phyloP scores from a whole-genome alignment of 2,797 vertebrate species.

The Megalops cyprinoides region DNA sequence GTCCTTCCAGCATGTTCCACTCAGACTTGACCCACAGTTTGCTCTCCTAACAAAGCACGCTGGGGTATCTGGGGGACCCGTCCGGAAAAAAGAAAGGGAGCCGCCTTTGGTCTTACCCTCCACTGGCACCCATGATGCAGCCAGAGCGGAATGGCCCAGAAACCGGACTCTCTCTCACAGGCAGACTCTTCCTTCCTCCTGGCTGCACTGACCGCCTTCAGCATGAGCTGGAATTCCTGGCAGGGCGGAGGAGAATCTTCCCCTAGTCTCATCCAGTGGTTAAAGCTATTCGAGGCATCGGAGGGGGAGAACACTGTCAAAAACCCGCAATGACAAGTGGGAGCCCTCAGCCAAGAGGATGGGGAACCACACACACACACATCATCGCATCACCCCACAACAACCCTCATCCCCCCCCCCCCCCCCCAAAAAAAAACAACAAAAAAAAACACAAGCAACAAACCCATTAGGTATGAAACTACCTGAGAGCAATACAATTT shows the following conservation, averaged over 20 bases:
- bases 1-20: too few relatives aligned
- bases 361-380: conserved; percentile 34
- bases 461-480: not conserved
- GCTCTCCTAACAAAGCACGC: too few relatives aligned
- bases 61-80: too few relatives aligned
- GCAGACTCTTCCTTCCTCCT: not conserved
- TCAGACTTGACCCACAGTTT: too few relatives aligned
- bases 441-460: conserved; percentile 13
- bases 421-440: too few relatives aligned
- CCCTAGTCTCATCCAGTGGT: conserved; percentile 27
- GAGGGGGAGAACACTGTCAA: conserved; percentile 20
- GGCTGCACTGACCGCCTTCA: not conserved
- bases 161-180: conserved; percentile 22
- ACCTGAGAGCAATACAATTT: conserved; percentile 4
- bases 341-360: conserved; percentile 22
- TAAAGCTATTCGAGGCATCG: conserved; percentile 37
- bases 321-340: conserved; percentile 43
- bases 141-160: conserved; percentile 7
- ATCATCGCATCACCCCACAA: conserved; percentile 5
- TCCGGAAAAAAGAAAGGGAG: too few relatives aligned
- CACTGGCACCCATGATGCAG: not conserved
- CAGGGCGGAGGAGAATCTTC: conserved; percentile 42
- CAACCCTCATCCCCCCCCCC: too few relatives aligned
- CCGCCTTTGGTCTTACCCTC: too few relatives aligned
- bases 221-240: conserved; percentile 3